Base-by-base conservation (phyloP, 2,888 invertebrate species). In the Harpalus rubripes region DNA sequence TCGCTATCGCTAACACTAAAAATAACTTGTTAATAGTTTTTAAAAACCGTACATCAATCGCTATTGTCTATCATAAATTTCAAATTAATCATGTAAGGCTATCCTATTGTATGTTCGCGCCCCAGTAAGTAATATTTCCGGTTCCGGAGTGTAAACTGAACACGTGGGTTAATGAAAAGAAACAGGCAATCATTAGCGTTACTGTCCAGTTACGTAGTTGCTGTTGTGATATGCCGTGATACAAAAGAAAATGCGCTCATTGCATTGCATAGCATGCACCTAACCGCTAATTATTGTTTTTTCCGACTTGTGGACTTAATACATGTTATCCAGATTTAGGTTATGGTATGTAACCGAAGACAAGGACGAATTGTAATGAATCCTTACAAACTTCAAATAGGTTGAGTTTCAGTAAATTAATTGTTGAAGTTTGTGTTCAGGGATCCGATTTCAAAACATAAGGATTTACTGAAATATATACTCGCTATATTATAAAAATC, bases 381-480 rank as follows among this genome's bases (percentile, higher is more conserved):
- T 61, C 61, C 61, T n/a, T 52, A 81, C 61, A 81, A 22, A 74
- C 41, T 16, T 63, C 16, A 0, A 10, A 26, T 32, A 5, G 68
- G 7, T 39, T 68, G 26, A 39, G 7, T 68, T 39, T 63, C 63
- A 22, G 22, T 18, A 59, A 52, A 12, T 52, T 52, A 32, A 32
- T 32, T 32, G 32, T 32, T 32, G 32, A 6, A 12, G 44, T 52
- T 12, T 52, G 44, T 12, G 8, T 52, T 52, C 10, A 52, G 8
- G 44, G 44, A 12, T 52, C 12, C 10, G 6, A 7, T 52, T 52
- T 52, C 65, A 22, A 65, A 39, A 65, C n/a, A 16, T 65, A 2
- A 65, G 26, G 32, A 52, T 88, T 88, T 88, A 87, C 32, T 32
- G 32, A 32, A 32, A 32, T 32, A 32, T 32, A 32, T 32, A 32